phyloP scores from a whole-genome alignment of 2,113 vertebrate species.

The Neomonachus schauinslandi region DNA sequence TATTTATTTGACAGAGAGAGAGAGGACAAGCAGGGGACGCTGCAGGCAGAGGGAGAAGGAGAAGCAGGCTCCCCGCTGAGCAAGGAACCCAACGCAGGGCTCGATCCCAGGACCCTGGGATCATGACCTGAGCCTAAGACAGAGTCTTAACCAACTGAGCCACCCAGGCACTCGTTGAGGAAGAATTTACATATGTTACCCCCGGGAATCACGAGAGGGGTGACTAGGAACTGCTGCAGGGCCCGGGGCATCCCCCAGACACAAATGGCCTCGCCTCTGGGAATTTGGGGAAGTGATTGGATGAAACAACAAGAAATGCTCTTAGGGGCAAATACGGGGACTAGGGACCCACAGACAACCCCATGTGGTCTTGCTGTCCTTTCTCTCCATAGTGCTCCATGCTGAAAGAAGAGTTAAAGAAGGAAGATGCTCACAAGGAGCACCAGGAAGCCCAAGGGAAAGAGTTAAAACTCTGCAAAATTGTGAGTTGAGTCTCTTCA shows the following conservation, averaged over 20 bases:
- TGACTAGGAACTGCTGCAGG: background rate
- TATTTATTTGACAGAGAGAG: too few species aligned
- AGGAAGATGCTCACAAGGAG: slow-evolving; percentile 23
- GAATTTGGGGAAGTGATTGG: accelerated
- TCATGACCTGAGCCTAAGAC: background rate
- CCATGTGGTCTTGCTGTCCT: background rate
- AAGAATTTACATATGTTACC: background rate
- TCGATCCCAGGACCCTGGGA: too few species aligned
- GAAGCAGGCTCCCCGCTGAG: too few species aligned
- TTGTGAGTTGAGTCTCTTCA: slow-evolving; percentile 76
- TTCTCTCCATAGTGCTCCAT: slow-evolving; percentile 78
- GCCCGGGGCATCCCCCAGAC: accelerated
- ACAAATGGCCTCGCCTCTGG: accelerated
- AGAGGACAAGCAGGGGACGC: too few species aligned
- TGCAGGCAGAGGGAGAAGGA: too few species aligned
- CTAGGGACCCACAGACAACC: background rate
- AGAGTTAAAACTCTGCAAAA: slow-evolving; percentile 79
- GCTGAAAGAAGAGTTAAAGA: slow-evolving; percentile 81
- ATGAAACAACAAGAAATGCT: background rate
- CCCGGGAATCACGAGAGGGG: background rate
- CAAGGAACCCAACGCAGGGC: too few species aligned
- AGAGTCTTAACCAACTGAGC: background rate
- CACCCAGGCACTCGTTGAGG: background rate
- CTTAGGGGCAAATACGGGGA: accelerated
- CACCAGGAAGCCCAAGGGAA: slow-evolving; percentile 74